phyloP scores from a whole-genome alignment of 30 jellyfish, hydroid and myxozoan species.

The Pelagia noctiluca region DNA sequence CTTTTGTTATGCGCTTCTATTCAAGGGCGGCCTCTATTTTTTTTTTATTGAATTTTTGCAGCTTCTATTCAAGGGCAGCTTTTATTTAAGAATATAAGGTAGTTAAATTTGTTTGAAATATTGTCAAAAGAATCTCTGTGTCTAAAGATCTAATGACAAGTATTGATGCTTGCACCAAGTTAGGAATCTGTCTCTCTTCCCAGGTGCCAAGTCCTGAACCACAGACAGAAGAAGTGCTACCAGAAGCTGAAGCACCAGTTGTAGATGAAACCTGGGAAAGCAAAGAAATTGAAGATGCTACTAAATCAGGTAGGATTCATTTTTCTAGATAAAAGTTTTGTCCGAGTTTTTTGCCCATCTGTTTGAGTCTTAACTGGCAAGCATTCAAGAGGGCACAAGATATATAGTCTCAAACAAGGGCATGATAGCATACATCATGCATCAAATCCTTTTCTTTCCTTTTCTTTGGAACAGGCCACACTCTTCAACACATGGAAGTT shows the following conservation, averaged over 20 bases:
- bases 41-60: too few relatives aligned
- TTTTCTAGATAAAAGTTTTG: neutral
- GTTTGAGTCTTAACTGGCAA: neutral
- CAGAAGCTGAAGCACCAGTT: slow-evolving; percentile 25
- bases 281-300: slow-evolving; percentile 55
- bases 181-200: neutral
- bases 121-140: neutral
- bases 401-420: neutral
- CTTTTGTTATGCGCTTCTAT: too few relatives aligned
- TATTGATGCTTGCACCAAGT: neutral
- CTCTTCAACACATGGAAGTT: too few relatives aligned
- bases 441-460: neutral
- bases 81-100: neutral
- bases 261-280: slow-evolving; percentile 78
- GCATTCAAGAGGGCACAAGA: neutral
- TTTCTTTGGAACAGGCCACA: neutral
- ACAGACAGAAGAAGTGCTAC: slow-evolving; percentile 27
- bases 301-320: slow-evolving; percentile 18
- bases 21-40: too few relatives aligned
- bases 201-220: slow-evolving; percentile 9
- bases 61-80: too few relatives aligned
- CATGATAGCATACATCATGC: neutral
- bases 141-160: neutral
- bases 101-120: neutral
- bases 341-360: neutral